Evolutionary conservation across 2,888 invertebrate species (phyloP).

Genomic region (Mesorhabditis belari): DNA sequence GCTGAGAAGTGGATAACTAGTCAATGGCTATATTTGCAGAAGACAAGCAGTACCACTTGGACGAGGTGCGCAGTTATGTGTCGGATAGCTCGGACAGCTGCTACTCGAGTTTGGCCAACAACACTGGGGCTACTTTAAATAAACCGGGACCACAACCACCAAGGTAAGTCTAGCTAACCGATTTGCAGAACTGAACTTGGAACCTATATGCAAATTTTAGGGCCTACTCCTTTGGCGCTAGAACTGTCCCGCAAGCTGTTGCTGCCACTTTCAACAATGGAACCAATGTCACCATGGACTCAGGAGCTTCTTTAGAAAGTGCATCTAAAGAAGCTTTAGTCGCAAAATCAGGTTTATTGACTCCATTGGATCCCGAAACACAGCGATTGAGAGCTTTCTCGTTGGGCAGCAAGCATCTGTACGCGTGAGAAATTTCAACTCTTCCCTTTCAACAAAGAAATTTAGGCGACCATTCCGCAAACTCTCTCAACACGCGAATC

Average conservation of each 20-base stretch:
- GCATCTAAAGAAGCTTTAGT: neutral
- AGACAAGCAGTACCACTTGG: conserved; percentile 9
- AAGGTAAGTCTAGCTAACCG: neutral
- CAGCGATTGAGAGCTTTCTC: conserved; percentile 40
- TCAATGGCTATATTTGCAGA: neutral
- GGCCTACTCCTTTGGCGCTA: conserved; percentile 25
- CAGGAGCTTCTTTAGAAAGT: neutral
- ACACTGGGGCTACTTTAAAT: conserved; percentile 1
- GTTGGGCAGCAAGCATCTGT: conserved; percentile 25
- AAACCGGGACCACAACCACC: neutral
- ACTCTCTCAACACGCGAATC: conserved; percentile 8
- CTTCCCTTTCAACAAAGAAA: neutral
- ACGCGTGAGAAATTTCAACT: neutral
- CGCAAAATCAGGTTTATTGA: neutral
- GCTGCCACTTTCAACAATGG: neutral
- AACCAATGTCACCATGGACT: conserved; percentile 3
- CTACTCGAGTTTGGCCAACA: conserved; percentile 30
- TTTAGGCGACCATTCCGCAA: conserved; percentile 27
- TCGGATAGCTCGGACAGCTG: conserved; percentile 39
- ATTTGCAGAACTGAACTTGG: too few relatives aligned
- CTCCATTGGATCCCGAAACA: conserved; percentile 13
- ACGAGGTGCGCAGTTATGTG: conserved; percentile 16
- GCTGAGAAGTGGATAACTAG: neutral
- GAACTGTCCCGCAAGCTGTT: neutral
- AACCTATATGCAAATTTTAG: too few relatives aligned